Conservation (phyloP, 2,888 invertebrate genomes). For the Magallana nippona region DNA sequence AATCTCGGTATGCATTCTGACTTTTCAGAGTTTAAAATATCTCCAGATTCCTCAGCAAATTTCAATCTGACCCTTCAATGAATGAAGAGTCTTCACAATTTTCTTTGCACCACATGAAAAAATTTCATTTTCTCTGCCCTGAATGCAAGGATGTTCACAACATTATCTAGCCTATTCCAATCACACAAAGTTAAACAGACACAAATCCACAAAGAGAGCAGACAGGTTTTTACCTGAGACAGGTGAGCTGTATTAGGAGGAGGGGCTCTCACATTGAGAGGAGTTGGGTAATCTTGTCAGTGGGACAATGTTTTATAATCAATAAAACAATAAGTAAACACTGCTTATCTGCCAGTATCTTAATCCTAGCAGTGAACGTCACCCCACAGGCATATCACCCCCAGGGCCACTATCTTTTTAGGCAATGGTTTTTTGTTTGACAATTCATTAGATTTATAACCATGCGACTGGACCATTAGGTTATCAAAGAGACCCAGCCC, state of each 20-base stretch:
- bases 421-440: slow-evolving; percentile 24
- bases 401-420: slow-evolving; percentile 17
- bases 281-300: slow-evolving; percentile 11
- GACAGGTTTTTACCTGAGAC: slow-evolving; percentile 6
- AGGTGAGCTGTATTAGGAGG: not conserved
- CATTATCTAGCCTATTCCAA: slow-evolving; percentile 11
- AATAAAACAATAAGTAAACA: slow-evolving; percentile 33
- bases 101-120: slow-evolving; percentile 25
- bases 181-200: not conserved
- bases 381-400: slow-evolving; percentile 14
- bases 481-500: slow-evolving; percentile 1
- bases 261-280: not conserved
- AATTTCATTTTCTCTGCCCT: not conserved
- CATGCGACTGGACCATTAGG: not conserved
- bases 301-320: slow-evolving; percentile 3
- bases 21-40: not conserved
- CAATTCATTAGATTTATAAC: slow-evolving; percentile 29
- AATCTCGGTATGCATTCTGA: slow-evolving; percentile 11
- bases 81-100: not conserved
- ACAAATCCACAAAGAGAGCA: slow-evolving; percentile 2
- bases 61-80: no score
- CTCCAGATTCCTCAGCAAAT: no score
- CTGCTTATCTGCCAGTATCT: not conserved
- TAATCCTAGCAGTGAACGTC: not conserved
- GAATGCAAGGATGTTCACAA: not conserved